phyloP scores from a whole-genome alignment of 2,888 invertebrate species.

The Clanis bilineata region DNA sequence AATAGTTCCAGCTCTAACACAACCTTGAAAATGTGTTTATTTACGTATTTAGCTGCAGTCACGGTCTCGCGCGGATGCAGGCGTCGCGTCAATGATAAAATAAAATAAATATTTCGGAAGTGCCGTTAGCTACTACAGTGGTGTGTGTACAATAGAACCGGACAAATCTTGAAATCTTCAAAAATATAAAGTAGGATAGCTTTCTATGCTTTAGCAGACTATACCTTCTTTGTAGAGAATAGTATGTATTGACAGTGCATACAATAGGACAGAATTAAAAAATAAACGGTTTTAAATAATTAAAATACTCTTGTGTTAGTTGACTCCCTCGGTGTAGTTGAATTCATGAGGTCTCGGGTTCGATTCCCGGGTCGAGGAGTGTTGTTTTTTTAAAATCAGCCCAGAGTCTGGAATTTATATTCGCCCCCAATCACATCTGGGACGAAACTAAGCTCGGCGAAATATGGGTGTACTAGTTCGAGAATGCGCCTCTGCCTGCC shows the following conservation, averaged over 20 bases:
- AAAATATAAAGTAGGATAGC: not conserved
- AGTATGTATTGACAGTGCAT: not conserved
- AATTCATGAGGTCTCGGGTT: too few relatives aligned
- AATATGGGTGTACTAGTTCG: too few relatives aligned
- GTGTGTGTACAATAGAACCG: not conserved
- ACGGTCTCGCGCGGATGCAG: not conserved
- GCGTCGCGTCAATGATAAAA: not conserved
- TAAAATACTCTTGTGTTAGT: too few relatives aligned
- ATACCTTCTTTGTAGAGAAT: not conserved
- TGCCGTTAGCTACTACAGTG: not conserved
- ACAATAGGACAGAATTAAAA: too few relatives aligned
- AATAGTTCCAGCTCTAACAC: not conserved
- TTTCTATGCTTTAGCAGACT: not conserved
- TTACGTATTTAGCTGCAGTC: constrained; percentile 11
- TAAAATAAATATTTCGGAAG: constrained; percentile 6
- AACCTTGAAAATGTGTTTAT: constrained; percentile 11
- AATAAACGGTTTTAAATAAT: too few relatives aligned
- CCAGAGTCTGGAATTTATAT: too few relatives aligned
- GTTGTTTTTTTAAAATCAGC: too few relatives aligned
- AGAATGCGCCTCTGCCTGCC: too few relatives aligned
- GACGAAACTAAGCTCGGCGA: too few relatives aligned
- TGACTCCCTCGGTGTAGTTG: too few relatives aligned
- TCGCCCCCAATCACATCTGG: too few relatives aligned
- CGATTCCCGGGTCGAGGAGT: too few relatives aligned
- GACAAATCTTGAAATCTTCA: not conserved